A percentile compares a stretch with the other conserved stretches of the same genome.
Conservation (phyloP, 37 sponge, comb jelly and placozoan genomes). For the Diacarnus erythraeanus region DNA sequence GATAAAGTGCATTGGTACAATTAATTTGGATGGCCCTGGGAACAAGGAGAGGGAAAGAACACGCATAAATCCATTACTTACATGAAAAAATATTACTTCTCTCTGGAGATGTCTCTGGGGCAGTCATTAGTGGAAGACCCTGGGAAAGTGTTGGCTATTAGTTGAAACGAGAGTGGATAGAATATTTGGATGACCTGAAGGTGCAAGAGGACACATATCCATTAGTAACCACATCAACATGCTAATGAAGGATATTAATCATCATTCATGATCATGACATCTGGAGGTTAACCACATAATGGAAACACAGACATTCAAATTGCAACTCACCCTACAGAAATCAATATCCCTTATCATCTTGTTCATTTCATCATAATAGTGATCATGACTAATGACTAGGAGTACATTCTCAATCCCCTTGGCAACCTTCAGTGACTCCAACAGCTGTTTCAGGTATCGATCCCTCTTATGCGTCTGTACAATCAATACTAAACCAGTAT, state of each 20-base stretch:
- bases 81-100: conserved; percentile 31
- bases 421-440: conserved; percentile 56
- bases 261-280: not conserved
- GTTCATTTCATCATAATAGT: conserved; percentile 64
- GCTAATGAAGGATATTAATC: not conserved
- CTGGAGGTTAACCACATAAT: not conserved
- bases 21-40: conserved; percentile 45
- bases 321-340: conserved; percentile 62
- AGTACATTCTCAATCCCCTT: conserved; percentile 62
- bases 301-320: no score
- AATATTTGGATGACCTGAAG: conserved; percentile 76
- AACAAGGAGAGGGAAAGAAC: not conserved
- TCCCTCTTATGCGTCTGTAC: conserved; percentile 79
- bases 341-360: conserved; percentile 44
- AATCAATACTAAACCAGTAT: conserved; percentile 59
- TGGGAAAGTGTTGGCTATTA: conserved; percentile 66
- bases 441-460: conserved; percentile 57
- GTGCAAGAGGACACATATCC: not conserved
- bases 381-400: conserved; percentile 79
- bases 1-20: conserved; percentile 76
- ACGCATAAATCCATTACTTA: not conserved
- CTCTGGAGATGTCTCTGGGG: conserved; percentile 35
- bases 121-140: conserved; percentile 81
- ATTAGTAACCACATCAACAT: not conserved
- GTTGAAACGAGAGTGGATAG: conserved; percentile 77